A percentile compares a stretch with the other conserved stretches of the same genome.
Evolutionary conservation across 2,113 vertebrate genomes (phyloP).

Genomic region (Salminus brasiliensis): DNA sequence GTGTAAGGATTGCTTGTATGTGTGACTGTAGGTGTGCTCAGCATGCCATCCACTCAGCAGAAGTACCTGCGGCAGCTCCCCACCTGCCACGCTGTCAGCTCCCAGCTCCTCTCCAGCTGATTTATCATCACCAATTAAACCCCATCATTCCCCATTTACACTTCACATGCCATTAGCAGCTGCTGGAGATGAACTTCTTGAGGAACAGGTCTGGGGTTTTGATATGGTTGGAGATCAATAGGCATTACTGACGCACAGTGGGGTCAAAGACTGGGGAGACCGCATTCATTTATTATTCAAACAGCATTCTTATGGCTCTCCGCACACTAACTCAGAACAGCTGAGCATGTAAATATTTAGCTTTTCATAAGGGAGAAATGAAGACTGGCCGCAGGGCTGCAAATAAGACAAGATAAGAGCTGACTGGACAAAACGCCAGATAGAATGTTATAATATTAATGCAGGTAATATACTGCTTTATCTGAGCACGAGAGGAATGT

Average conservation of each 20-base stretch:
- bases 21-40: background rate
- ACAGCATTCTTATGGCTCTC: slow-evolving; percentile 8
- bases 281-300: slow-evolving; percentile 17
- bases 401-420: background rate
- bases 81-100: slow-evolving; percentile 32
- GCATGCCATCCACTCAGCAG: slow-evolving; percentile 6
- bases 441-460: background rate
- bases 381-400: background rate
- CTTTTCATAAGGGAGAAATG: background rate
- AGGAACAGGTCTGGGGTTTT: slow-evolving; percentile 3
- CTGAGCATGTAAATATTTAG: slow-evolving; percentile 7
- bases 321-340: slow-evolving; percentile 1
- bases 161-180: slow-evolving; percentile 28
- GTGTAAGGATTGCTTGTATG: background rate
- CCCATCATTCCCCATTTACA: slow-evolving; percentile 37
- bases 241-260: slow-evolving; percentile 2
- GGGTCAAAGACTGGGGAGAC: background rate
- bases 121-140: slow-evolving; percentile 44
- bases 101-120: slow-evolving; percentile 25
- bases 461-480: background rate
- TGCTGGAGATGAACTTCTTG: slow-evolving; percentile 1
- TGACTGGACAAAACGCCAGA: background rate
- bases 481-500: background rate
- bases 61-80: slow-evolving; percentile 7
- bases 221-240: slow-evolving; percentile 8